Evolutionary conservation across 2,888 invertebrate genomes (phyloP).

Genomic region (Belgica antarctica): DNA sequence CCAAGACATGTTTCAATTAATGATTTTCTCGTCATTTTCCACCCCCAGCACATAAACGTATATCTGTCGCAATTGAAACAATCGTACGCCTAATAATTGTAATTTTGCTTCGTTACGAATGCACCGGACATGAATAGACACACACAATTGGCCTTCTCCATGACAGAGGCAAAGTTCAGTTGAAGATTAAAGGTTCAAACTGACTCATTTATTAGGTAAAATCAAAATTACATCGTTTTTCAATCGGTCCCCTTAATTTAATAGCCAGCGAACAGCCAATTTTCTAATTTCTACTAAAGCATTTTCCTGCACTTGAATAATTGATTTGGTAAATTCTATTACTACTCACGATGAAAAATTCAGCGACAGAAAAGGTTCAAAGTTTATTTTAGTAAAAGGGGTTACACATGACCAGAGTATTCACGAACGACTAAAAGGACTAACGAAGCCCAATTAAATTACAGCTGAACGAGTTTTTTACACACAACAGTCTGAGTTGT

Average conservation of each 20-base stretch:
- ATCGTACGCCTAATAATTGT: conserved; percentile 32
- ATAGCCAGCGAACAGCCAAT: not conserved
- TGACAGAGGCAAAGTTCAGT: not conserved
- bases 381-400: conserved; percentile 16
- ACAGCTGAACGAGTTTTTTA: conserved; percentile 18
- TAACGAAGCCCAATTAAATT: conserved; percentile 17
- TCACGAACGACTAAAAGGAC: not conserved
- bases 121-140: too few relatives aligned
- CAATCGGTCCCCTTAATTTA: not conserved
- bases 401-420: not conserved
- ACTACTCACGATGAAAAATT: conserved; percentile 35
- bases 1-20: conserved; percentile 38
- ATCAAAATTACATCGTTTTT: conserved; percentile 24
- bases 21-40: conserved; percentile 19
- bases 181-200: conserved; percentile 38
- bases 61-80: not conserved
- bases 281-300: not conserved
- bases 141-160: too few relatives aligned
- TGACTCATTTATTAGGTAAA: conserved; percentile 20
- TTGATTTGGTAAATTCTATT: conserved; percentile 32
- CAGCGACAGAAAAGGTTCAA: conserved; percentile 2
- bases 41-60: not conserved
- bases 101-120: conserved; percentile 30
- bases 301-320: conserved; percentile 12
- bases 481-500: not conserved